phyloP scores from a whole-genome alignment of 2,888 invertebrate genomes.

The Leptinotarsa rubiginosa region DNA sequence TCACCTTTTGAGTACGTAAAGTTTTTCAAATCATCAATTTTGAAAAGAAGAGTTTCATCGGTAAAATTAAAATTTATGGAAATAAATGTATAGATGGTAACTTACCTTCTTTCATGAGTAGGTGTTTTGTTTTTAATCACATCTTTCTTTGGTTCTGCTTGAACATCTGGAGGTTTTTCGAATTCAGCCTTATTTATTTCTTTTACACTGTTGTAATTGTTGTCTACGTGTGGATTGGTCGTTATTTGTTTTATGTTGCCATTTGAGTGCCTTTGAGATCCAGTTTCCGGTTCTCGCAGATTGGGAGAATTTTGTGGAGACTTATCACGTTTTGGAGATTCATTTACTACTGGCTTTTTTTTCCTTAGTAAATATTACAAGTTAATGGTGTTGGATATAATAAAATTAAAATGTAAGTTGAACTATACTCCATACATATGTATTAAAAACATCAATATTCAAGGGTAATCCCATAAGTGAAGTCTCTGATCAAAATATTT shows the following conservation, averaged over 20 bases:
- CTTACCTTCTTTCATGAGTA: constrained; percentile 53
- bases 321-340: constrained; percentile 54
- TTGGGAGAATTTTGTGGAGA: constrained; percentile 29
- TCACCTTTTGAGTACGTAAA: no score
- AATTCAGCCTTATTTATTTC: constrained; percentile 47
- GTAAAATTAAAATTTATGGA: neutral
- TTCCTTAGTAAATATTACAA: constrained; percentile 40
- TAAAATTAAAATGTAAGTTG: no score
- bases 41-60: no score
- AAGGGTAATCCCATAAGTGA: no score
- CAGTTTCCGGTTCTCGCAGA: constrained; percentile 45
- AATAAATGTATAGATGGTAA: constrained; percentile 3
- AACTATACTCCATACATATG: no score
- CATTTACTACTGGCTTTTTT: constrained; percentile 49
- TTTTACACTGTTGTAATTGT: constrained; percentile 53
- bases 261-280: constrained; percentile 47
- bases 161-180: constrained; percentile 42
- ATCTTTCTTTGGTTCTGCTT: constrained; percentile 39
- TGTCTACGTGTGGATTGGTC: constrained; percentile 47
- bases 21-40: no score
- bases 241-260: constrained; percentile 44
- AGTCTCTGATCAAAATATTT: no score
- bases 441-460: no score
- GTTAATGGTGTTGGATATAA: no score
- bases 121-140: constrained; percentile 47